Percentiles rank a stretch among this genome's conserved stretches.
Conservation (phyloP, 1,140 invertebrate genomes). For the Rhyzopertha dominica region DNA sequence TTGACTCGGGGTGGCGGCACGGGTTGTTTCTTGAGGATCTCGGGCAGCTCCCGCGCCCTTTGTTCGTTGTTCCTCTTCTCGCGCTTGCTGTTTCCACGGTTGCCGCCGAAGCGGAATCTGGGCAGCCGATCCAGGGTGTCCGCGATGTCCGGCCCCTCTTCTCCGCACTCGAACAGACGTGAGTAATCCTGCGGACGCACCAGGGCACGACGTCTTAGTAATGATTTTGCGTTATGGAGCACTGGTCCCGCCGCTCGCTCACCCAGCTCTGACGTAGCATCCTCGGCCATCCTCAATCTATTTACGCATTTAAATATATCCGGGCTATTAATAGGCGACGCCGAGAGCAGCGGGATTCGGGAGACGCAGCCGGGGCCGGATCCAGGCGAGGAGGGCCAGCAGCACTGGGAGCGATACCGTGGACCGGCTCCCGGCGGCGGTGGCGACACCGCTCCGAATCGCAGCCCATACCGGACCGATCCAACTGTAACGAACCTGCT, state of each 20-base stretch:
- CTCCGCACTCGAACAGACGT: conserved; percentile 27
- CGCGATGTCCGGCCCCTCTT: conserved; percentile 22
- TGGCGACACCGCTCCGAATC: conserved; percentile 47
- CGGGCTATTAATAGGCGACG: conserved; percentile 41
- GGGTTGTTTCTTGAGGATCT: conserved; percentile 57
- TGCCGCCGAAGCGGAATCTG: conserved; percentile 68
- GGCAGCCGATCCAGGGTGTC: conserved; percentile 70
- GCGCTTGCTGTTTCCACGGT: conserved; percentile 47
- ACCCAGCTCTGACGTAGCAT: conserved; percentile 50
- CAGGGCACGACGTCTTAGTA: conserved; percentile 32
- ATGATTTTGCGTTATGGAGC: conserved; percentile 30
- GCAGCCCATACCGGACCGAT: conserved; percentile 54
- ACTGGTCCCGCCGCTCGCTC: conserved; percentile 33
- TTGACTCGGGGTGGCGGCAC: conserved; percentile 45
- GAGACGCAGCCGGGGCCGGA: conserved; percentile 40
- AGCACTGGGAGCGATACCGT: conserved; percentile 41
- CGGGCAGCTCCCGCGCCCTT: conserved; percentile 68
- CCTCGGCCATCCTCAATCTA: conserved; percentile 46
- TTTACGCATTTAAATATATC: conserved; percentile 47
- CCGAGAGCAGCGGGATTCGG: conserved; percentile 36
- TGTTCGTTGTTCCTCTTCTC: conserved; percentile 58
- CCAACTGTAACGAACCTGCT: conserved; percentile 53
- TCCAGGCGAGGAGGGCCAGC: conserved; percentile 36
- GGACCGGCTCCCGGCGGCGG: conserved; percentile 43
- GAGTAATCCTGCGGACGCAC: conserved; percentile 30